A percentile compares a stretch with the other conserved stretches of the same genome.
Conservation (phyloP, 2,888 invertebrate species). For the Lasioglossum marginatum region DNA sequence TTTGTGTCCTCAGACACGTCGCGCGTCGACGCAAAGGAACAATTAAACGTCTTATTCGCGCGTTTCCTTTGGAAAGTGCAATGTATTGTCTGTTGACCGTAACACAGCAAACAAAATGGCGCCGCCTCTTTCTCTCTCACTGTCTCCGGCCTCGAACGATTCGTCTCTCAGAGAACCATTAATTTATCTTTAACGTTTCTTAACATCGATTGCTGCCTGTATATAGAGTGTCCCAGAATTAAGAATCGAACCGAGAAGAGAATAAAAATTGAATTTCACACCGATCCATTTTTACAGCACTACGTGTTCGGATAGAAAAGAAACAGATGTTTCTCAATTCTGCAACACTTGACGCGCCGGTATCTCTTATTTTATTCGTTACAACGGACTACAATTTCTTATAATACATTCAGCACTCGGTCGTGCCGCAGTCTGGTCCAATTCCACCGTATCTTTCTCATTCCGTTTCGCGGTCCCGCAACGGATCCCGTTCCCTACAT, state of each 20-base stretch:
- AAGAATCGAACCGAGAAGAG: neutral
- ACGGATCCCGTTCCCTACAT: neutral
- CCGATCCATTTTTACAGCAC: neutral
- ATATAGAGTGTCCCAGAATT: constrained; percentile 16
- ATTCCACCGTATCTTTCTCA: constrained; percentile 31
- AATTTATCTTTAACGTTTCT: constrained; percentile 3
- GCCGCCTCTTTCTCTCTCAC: neutral
- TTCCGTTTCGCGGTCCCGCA: neutral
- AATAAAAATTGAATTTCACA: neutral
- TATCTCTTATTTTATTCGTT: constrained; percentile 39
- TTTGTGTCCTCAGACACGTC: neutral
- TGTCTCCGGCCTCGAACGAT: neutral
- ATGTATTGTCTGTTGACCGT: constrained; percentile 65
- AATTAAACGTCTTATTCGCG: constrained; percentile 63
- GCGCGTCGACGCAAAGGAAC: constrained; percentile 15
- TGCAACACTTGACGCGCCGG: constrained; percentile 28
- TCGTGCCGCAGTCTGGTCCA: constrained; percentile 56
- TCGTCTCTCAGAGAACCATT: constrained; percentile 34
- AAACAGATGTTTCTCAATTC: neutral
- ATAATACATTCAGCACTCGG: constrained; percentile 51
- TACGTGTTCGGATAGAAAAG: neutral
- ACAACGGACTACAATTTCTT: constrained; percentile 58
- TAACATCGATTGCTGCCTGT: constrained; percentile 40
- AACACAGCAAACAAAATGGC: constrained; percentile 61
- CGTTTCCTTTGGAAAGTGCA: constrained; percentile 60